A percentile compares a stretch with the other conserved stretches of the same genome.
Conservation (phyloP, 2,797 vertebrate species). For the Gallinago stenura region DNA sequence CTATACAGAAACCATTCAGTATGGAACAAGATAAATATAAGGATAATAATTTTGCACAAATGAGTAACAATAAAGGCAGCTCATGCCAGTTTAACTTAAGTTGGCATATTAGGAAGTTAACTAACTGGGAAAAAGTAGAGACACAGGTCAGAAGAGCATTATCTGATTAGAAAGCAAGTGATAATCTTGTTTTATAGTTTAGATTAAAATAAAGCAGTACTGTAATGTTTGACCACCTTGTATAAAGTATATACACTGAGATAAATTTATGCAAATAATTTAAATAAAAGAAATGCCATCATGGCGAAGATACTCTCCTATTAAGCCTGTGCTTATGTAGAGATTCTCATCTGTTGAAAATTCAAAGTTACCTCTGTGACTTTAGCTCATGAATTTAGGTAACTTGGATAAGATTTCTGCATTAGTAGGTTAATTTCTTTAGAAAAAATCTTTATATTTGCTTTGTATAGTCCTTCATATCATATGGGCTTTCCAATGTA, state of each 20-base stretch:
- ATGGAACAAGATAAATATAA: not conserved
- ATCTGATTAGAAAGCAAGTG: not conserved
- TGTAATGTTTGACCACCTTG: not conserved
- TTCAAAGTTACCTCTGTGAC: not conserved
- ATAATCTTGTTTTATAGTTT: not conserved
- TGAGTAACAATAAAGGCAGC: not conserved
- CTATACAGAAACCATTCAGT: not conserved
- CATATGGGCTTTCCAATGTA: not conserved
- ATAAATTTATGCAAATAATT: not conserved
- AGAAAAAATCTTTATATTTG: not conserved
- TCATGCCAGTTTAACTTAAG: not conserved
- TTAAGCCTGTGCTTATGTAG: not conserved
- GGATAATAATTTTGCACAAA: not conserved
- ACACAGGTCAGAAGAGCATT: not conserved
- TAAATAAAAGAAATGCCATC: not conserved
- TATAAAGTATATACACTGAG: not conserved
- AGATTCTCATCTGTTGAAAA: not conserved
- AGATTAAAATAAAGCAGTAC: not conserved
- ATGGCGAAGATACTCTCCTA: not conserved
- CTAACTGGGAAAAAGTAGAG: not conserved
- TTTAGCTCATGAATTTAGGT: not conserved
- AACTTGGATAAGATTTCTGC: not conserved
- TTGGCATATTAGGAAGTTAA: not conserved
- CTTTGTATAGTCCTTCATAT: not conserved
- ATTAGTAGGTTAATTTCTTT: not conserved